Base-by-base conservation (phyloP, 1,140 invertebrate genomes). In the Pomacea maculata region DNA sequence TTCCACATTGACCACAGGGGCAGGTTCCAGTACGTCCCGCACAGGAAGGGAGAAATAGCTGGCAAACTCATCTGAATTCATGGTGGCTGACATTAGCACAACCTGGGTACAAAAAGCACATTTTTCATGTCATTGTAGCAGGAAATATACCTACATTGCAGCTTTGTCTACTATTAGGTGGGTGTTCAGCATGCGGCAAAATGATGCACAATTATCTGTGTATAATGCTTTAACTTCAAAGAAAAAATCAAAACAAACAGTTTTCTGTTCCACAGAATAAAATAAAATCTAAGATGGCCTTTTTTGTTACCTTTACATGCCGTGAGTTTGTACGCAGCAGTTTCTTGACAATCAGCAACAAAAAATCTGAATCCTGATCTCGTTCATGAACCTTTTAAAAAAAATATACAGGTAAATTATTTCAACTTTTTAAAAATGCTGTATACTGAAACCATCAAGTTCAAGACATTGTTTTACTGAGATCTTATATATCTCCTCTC, bases 281-380 rank as follows among this genome's bases (percentile, higher is more conserved):
- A 14, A 14, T 61, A 2, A 61, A 17, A 61, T 61, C 57, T 61
- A 61, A 61, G 57, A 17, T 17, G 15, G 11, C 57, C 11, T 14
- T 61, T 61, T 61, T 61, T 70, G 82, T 88, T 84, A 93, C 93
- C 90, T 95, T 97, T 0, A 96, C 94, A 73, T 92, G 91, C 29
- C 83, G 76, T 4, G 88, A 90, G 80, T 90, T 90, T 34, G 86
- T 85, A 55, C 88, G 78, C 34, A 91, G 80, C 45, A 91, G 81
- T 81, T 91, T 90, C 70, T 88, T 86, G 9, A 91, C 88, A 71
- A 91, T 83, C 14, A 91, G 83, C 21, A 92, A 80, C 14, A 83
- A 81, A 81, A 92, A 91, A 79, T 92, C 91, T 10, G 89, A 88
- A 21, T 91, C 90, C 79, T 91, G 89, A 80, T 91, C 89, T 83